Conservation (phyloP, 1,140 invertebrate species). For the Leguminivora glycinivorella region DNA sequence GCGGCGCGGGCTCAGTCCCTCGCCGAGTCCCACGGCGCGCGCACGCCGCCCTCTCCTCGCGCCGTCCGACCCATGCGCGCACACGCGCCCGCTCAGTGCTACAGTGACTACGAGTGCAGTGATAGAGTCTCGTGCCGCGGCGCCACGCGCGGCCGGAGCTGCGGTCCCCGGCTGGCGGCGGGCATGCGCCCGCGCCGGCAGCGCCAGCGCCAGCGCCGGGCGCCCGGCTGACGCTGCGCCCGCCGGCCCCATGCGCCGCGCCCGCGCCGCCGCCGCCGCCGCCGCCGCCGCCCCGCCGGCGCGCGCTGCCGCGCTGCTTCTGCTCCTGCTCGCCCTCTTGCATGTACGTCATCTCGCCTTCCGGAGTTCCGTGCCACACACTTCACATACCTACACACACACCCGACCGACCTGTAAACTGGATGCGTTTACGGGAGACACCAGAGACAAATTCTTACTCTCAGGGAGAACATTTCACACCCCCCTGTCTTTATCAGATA, state of each 20-base stretch:
- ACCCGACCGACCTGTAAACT: too few species aligned
- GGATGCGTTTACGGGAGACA: too few species aligned
- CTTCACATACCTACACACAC: too few species aligned
- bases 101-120: constrained; percentile 28
- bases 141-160: constrained; percentile 4
- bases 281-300: constrained; percentile 39
- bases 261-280: constrained; percentile 32
- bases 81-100: constrained; percentile 34
- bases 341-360: constrained; percentile 45
- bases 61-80: constrained; percentile 31
- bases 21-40: constrained; percentile 50
- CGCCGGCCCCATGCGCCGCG: constrained; percentile 48
- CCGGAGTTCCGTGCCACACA: too few species aligned
- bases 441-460: too few species aligned
- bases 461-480: too few species aligned
- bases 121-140: constrained; percentile 14
- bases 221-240: constrained; percentile 49
- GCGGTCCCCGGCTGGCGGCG: constrained; percentile 34
- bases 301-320: constrained; percentile 40
- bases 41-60: constrained; percentile 41
- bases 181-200: constrained; percentile 47
- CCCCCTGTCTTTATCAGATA: too few species aligned
- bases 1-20: constrained; percentile 53
- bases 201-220: constrained; percentile 52
- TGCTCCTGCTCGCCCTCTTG: constrained; percentile 62